Percentiles rank a stretch among this genome's conserved stretches.
These are phyloP conservation scores for Australoheros scitulus DNA, from an alignment of 2,113 vertebrate genomes.

Conservation along the genomic window DNA sequence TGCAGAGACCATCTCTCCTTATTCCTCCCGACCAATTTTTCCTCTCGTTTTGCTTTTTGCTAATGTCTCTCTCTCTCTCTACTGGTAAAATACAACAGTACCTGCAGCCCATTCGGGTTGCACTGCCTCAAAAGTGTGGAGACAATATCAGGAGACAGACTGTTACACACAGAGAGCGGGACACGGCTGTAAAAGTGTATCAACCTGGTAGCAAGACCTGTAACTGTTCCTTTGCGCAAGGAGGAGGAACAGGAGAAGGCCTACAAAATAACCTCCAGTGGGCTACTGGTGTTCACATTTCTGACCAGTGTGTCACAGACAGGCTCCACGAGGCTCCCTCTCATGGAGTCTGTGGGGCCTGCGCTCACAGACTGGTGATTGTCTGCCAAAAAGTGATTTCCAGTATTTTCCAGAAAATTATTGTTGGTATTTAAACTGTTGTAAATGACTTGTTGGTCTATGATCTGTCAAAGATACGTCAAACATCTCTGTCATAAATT, in stretches of 20 bases:
- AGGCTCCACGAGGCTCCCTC: not conserved
- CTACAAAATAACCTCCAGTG: not conserved
- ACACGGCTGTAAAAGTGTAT: not conserved
- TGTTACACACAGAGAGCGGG: not conserved
- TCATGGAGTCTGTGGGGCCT: not conserved
- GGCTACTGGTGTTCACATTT: not conserved
- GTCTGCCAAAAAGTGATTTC: too few relatives aligned
- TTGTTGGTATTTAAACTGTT: too few relatives aligned
- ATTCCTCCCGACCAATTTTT: too few relatives aligned
- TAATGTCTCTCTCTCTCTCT: not conserved
- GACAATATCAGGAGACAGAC: not conserved
- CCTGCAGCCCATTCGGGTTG: not conserved
- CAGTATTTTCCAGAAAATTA: too few relatives aligned
- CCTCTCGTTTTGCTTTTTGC: not conserved
- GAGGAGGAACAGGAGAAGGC: not conserved
- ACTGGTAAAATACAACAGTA: not conserved
- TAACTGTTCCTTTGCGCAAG: not conserved
- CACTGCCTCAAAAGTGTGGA: too few relatives aligned
- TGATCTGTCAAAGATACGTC: too few relatives aligned
- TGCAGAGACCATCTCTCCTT: not conserved
- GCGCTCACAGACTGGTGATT: not conserved
- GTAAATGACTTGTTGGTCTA: too few relatives aligned
- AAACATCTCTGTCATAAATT: too few relatives aligned
- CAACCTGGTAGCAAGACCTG: not conserved
- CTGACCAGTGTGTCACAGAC: not conserved